Conservation (phyloP, 2,113 vertebrate species). For the Stegostoma tigrinum region DNA sequence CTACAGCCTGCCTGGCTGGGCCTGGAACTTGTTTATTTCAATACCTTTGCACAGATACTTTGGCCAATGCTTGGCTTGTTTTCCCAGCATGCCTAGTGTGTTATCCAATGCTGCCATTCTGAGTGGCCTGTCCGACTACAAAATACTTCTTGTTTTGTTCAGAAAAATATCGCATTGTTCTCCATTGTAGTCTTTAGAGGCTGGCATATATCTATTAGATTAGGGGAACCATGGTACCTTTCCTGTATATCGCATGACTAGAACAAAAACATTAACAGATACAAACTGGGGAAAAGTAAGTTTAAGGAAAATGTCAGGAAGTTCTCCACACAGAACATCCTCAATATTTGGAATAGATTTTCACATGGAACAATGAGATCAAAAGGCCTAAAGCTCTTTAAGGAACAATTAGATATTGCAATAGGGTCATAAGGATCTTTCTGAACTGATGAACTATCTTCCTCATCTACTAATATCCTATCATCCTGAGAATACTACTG, state of each 20-base stretch:
- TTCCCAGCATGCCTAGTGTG: no score
- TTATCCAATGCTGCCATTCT: no score
- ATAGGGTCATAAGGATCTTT: not conserved
- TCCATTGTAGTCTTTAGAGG: not conserved
- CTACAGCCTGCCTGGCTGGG: no score
- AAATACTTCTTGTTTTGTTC: not conserved
- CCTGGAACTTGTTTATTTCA: no score
- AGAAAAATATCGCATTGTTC: not conserved
- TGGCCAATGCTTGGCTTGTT: no score
- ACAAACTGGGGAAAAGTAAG: not conserved
- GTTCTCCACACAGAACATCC: not conserved
- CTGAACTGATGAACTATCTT: not conserved
- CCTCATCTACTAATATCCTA: not conserved
- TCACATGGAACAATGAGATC: not conserved
- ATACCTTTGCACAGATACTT: no score
- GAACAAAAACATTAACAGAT: not conserved
- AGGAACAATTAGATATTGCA: not conserved
- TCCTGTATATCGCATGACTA: not conserved
- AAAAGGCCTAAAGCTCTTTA: not conserved
- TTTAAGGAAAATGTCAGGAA: not conserved
- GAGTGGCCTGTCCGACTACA: no score
- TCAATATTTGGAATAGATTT: not conserved
- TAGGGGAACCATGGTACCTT: not conserved
- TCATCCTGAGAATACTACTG: not conserved
- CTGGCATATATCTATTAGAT: not conserved